phyloP scores from a whole-genome alignment of 2,113 vertebrate species.

The Bubalus kerabau region DNA sequence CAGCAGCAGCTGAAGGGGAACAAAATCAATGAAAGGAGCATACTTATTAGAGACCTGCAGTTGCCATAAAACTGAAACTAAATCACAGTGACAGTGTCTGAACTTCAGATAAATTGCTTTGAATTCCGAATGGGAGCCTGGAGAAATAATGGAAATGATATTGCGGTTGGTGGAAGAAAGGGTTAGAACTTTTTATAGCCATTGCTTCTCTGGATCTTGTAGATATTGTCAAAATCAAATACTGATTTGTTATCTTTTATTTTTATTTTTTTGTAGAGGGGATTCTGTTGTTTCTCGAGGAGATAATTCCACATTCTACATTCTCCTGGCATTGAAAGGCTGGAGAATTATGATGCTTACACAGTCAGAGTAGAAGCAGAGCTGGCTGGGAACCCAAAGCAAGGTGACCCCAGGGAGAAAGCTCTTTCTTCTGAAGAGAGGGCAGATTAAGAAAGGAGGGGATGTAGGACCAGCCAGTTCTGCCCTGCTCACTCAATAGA shows the following conservation, averaged over 20 bases:
- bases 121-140: constrained; percentile 81
- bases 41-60: constrained; percentile 84
- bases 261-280: constrained; percentile 35
- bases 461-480: background rate
- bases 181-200: constrained; percentile 72
- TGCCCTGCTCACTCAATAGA: background rate
- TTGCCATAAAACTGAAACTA: constrained; percentile 86
- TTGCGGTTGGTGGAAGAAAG: constrained; percentile 63
- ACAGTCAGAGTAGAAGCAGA: background rate
- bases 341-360: constrained; percentile 22
- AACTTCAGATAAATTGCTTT: constrained; percentile 87
- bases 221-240: constrained; percentile 62
- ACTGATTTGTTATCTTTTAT: constrained; percentile 60
- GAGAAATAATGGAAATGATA: constrained; percentile 85
- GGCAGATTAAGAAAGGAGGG: background rate
- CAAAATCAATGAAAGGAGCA: constrained; percentile 86
- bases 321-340: background rate
- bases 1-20: constrained; percentile 82
- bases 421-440: background rate
- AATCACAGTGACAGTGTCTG: constrained; percentile 85
- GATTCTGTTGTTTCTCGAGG: constrained; percentile 42
- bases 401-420: constrained; percentile 48
- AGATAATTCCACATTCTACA: constrained; percentile 11
- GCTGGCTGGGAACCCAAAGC: background rate
- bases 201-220: constrained; percentile 54